These are phyloP conservation scores for Dipodomys spectabilis DNA, from an alignment of 2,113 vertebrate genomes.

Conservation along the genomic window DNA sequence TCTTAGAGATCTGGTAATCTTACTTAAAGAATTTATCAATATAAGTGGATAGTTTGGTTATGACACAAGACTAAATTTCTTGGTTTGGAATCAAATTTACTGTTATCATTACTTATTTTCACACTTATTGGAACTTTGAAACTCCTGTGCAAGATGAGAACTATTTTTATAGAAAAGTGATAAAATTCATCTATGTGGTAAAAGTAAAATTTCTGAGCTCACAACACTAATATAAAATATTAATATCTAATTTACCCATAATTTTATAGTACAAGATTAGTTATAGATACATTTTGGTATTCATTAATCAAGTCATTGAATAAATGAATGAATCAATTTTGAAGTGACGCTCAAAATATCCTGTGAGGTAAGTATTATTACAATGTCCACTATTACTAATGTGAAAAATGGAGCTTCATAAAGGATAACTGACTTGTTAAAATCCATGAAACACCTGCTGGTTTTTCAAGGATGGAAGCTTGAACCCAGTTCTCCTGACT, in stretches of 20 bases:
- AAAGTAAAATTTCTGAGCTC: background rate
- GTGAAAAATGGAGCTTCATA: conserved; percentile 9
- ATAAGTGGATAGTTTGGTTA: background rate
- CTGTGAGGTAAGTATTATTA: background rate
- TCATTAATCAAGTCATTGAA: background rate
- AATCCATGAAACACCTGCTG: background rate
- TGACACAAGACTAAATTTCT: background rate
- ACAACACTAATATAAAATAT: conserved; percentile 5
- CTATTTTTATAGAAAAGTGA: too few relatives aligned
- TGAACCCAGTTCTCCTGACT: background rate
- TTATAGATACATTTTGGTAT: background rate
- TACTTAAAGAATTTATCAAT: background rate
- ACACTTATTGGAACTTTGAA: background rate
- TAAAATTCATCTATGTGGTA: background rate
- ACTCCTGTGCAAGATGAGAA: too few relatives aligned
- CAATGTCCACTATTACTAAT: background rate
- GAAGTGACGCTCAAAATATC: background rate
- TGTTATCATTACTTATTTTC: background rate
- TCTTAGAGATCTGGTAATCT: background rate
- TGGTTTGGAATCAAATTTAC: conserved; percentile 20
- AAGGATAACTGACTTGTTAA: background rate
- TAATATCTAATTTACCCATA: background rate
- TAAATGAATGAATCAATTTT: conserved; percentile 22
- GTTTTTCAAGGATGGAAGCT: background rate
- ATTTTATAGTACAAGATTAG: background rate